Base-by-base conservation (phyloP, 2,797 vertebrate genomes). In the Rachycentron canadum region DNA sequence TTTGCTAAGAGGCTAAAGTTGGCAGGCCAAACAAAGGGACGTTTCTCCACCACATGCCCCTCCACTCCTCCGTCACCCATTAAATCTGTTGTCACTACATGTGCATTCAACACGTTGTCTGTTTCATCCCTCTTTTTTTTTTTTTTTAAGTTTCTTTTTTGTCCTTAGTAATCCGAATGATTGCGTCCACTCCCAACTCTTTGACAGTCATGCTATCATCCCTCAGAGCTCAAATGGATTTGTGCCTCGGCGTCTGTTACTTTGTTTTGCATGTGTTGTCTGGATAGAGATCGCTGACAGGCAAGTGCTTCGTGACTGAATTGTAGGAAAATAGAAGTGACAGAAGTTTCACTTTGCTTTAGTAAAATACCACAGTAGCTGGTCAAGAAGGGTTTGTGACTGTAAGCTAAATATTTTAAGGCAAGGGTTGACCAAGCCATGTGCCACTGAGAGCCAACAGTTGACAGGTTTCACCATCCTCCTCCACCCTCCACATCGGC, bases 1-100 rank as follows among this genome's bases (percentile, higher is more conserved):
- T 77, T 66, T 45, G 73, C 85, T 88, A 88, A 89, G 92, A 93
- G 81, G 88, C 89, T 90, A 61, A 88, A 86, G 89, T 83, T 91
- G 88, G 90, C 92, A 84, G 83, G 78, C 58, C 47, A 84, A 72
- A 92, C 88, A 90, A 88, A 91, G 76, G 32, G 49, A 69, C 5
- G 14, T 71, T 62, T 89, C 81, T 87, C 56, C 38, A n/a, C 60
- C 28, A 32, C 72, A 40, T 74, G 67, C 70, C 82, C 73, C 73
- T 83, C 66, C 60, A 79, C 64, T 86, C 69, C 71, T 72, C 73
- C 47, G 40, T 49, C 47, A 64, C 69, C 81, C 78, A 82, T 86
- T 89, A 80, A 83, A 73, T 83, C 73, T 70, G 66, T 77, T 85
- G 82, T 87, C 72, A 76, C 59, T 66, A 36, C 63, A 65, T 63